Evolutionary conservation across 1,140 invertebrate genomes (phyloP).

Genomic region (Drosophila kanapiae): DNA sequence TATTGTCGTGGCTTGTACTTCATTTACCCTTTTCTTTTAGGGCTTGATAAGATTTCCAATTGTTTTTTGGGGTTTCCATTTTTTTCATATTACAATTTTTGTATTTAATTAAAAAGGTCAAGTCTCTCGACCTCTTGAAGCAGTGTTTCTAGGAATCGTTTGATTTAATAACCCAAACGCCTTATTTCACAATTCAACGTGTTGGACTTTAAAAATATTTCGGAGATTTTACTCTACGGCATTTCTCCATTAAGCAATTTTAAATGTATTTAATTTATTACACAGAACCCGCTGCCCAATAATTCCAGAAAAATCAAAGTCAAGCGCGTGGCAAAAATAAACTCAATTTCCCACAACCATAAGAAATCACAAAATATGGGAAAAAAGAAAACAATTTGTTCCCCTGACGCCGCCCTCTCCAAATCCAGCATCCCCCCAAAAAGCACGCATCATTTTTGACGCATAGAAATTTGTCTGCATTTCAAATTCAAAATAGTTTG

Average conservation of each 20-base stretch:
- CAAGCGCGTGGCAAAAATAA: slow-evolving; percentile 22
- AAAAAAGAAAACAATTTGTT: slow-evolving; percentile 4
- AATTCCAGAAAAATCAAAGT: slow-evolving; percentile 28
- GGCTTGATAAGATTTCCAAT: slow-evolving; percentile 40
- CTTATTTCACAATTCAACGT: background rate
- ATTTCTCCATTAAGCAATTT: background rate
- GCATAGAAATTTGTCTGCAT: slow-evolving; percentile 71
- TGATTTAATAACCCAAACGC: background rate
- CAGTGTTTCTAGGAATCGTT: background rate
- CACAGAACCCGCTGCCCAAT: background rate
- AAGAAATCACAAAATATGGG: background rate
- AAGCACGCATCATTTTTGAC: slow-evolving; percentile 64
- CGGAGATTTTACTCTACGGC: background rate
- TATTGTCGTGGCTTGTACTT: slow-evolving; percentile 14
- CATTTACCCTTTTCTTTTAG: slow-evolving; percentile 35
- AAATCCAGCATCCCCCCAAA: slow-evolving; percentile 28
- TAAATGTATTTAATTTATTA: background rate
- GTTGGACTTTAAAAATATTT: background rate
- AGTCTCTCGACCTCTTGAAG: background rate
- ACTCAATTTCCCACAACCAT: background rate
- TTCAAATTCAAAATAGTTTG: slow-evolving; percentile 67
- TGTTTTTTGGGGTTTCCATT: slow-evolving; percentile 16
- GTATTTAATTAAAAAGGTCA: slow-evolving; percentile 25
- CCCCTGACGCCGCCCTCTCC: slow-evolving; percentile 18
- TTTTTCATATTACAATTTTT: background rate